Evolutionary conservation across 2,113 vertebrate genomes (phyloP).

Genomic region (Carollia perspicillata): DNA sequence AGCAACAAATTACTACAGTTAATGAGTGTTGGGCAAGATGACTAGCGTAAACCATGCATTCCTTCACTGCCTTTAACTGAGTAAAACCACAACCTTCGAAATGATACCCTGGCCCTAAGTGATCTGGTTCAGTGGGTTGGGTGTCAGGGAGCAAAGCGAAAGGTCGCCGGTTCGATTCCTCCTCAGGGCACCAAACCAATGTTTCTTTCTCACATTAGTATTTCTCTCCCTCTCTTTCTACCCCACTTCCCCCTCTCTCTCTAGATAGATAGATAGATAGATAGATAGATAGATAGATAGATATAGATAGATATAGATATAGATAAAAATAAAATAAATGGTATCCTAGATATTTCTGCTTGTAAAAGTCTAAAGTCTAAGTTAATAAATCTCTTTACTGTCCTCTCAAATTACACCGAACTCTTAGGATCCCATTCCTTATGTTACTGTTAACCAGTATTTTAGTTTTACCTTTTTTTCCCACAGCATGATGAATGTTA

Average conservation of each 20-base stretch:
- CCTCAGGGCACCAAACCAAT: too few relatives aligned
- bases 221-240: too few relatives aligned
- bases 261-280: too few relatives aligned
- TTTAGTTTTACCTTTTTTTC: background rate
- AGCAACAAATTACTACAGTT: background rate
- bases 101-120: background rate
- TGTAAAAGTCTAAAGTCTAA: background rate
- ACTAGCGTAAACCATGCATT: background rate
- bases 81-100: background rate
- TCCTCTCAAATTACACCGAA: background rate
- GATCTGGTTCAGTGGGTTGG: too few relatives aligned
- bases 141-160: too few relatives aligned
- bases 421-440: background rate
- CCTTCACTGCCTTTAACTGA: background rate
- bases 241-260: too few relatives aligned
- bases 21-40: background rate
- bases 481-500: conserved; percentile 43
- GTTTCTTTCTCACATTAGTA: too few relatives aligned
- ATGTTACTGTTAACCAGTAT: background rate
- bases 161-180: too few relatives aligned
- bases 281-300: too few relatives aligned
- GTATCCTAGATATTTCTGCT: background rate
- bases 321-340: background rate
- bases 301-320: too few relatives aligned
- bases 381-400: background rate